Base-by-base conservation (phyloP, 2,797 vertebrate genomes). In the Tauraco hartlaubi region DNA sequence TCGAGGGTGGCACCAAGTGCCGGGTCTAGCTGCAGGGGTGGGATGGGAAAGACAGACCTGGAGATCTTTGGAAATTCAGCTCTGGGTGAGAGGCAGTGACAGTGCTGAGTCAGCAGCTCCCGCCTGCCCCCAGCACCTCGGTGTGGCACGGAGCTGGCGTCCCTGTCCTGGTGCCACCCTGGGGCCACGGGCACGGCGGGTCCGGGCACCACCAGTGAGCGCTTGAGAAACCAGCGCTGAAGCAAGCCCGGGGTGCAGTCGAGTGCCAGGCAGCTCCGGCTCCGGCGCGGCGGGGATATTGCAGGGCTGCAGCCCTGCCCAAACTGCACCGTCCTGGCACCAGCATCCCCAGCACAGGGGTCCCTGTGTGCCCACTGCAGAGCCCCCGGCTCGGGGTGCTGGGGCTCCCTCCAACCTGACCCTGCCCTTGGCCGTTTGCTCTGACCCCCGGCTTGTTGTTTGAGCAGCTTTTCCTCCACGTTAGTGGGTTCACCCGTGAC, bases 281-380 rank as follows among this genome's bases (percentile, higher is more conserved):
- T 22, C 44, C 5, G 0, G 59, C 2, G 10, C 37, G 48, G 22
- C 0, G 9, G 37, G 18, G 7, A 14, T 2, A 54, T 3, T 9
- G 19, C 74, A 62, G 58, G 46, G 43, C 25, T 52, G 18, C 1
- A 2, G 37, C 64, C 58, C 63, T 3, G 9, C 0, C 7, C 56
- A n/a, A 46, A 46, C 37, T 3, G 0, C 11, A 0, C n/a, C 8
- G 35, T 25, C 49, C 68, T 58, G 71, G 33, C 83, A 59, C 33
- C 1, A 1, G 28, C 14, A 12, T 43, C 12, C 17, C 11, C 2
- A 0, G 13, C 0, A 0, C 0, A 1, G 6, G 28, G n/a, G 12
- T 56, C 64, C 20, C 46, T 1, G 0, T 18, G 59, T 52, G 59
- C n/a, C 22, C 72, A 25, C 68, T 0, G 0, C 2, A 1, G 49